Evolutionary conservation across 1,140 invertebrate species (phyloP).

Genomic region (Colletes gigas): DNA sequence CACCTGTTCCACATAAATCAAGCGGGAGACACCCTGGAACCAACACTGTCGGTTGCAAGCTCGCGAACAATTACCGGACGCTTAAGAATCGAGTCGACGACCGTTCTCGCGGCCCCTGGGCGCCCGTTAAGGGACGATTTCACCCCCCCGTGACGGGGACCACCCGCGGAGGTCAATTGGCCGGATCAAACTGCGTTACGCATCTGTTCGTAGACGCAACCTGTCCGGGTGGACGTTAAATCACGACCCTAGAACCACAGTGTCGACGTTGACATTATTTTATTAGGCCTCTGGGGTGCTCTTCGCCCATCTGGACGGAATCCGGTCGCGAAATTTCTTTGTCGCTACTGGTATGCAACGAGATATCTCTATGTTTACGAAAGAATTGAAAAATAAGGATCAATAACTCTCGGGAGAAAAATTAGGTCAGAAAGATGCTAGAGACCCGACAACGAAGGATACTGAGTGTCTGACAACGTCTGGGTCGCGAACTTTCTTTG

Average conservation of each 20-base stretch:
- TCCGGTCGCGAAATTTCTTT: not conserved
- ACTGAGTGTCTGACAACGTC: too few relatives aligned
- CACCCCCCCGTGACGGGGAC: not conserved
- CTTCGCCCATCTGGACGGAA: conserved; percentile 14
- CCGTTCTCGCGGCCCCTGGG: not conserved
- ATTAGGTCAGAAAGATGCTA: too few relatives aligned
- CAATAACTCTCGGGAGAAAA: too few relatives aligned
- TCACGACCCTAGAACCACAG: not conserved
- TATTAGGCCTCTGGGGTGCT: conserved; percentile 22
- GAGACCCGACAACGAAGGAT: too few relatives aligned
- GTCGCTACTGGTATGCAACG: too few relatives aligned
- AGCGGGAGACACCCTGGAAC: too few relatives aligned
- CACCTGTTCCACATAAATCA: too few relatives aligned
- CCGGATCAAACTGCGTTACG: not conserved
- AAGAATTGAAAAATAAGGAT: too few relatives aligned
- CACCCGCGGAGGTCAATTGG: conserved; percentile 18
- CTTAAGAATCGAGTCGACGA: not conserved
- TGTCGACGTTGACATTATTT: conserved; percentile 35
- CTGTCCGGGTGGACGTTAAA: conserved; percentile 10
- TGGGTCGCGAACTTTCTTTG: too few relatives aligned
- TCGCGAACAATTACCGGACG: not conserved
- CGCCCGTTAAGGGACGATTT: conserved; percentile 36
- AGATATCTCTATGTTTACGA: too few relatives aligned
- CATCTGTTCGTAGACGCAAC: not conserved
- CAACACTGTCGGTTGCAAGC: too few relatives aligned